Conservation (phyloP, 2,888 invertebrate species). For the Pseudococcus jackbeardsleyi region DNA sequence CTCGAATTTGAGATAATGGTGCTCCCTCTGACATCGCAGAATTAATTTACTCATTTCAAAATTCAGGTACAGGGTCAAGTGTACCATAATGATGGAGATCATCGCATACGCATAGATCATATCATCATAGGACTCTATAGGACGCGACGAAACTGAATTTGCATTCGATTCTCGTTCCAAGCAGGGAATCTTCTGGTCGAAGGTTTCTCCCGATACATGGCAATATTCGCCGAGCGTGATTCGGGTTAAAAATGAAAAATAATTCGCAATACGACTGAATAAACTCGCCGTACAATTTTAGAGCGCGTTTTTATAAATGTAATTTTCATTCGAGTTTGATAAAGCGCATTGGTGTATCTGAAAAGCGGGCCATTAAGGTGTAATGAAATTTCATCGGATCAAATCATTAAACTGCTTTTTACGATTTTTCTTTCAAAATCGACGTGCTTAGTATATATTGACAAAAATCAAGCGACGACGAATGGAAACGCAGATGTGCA, state of each 20-base stretch:
- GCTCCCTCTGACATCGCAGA: too few relatives aligned
- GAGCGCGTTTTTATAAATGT: slow-evolving; percentile 13
- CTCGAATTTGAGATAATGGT: too few relatives aligned
- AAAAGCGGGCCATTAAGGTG: slow-evolving; percentile 13
- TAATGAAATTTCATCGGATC: slow-evolving; percentile 32
- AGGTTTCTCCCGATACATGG: not conserved
- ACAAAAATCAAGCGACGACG: slow-evolving; percentile 15
- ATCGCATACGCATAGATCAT: too few relatives aligned
- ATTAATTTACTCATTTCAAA: too few relatives aligned
- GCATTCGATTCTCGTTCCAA: not conserved
- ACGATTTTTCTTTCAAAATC: slow-evolving; percentile 23
- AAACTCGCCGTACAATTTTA: not conserved
- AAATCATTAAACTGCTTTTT: slow-evolving; percentile 37
- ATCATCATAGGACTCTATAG: too few relatives aligned
- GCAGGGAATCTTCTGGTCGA: not conserved
- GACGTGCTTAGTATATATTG: slow-evolving; percentile 15
- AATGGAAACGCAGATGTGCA: not conserved
- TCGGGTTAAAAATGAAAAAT: slow-evolving; percentile 6
- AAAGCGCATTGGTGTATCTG: slow-evolving; percentile 17
- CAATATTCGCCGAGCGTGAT: not conserved
- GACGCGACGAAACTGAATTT: not conserved
- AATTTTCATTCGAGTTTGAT: slow-evolving; percentile 16
- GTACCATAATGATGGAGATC: too few relatives aligned
- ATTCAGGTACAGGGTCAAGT: too few relatives aligned
- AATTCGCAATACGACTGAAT: slow-evolving; percentile 30